A percentile compares a stretch with the other conserved stretches of the same genome.
These are phyloP conservation scores for Myripristis murdjan DNA, from an alignment of 2,797 vertebrate genomes.

Conservation along the genomic window DNA sequence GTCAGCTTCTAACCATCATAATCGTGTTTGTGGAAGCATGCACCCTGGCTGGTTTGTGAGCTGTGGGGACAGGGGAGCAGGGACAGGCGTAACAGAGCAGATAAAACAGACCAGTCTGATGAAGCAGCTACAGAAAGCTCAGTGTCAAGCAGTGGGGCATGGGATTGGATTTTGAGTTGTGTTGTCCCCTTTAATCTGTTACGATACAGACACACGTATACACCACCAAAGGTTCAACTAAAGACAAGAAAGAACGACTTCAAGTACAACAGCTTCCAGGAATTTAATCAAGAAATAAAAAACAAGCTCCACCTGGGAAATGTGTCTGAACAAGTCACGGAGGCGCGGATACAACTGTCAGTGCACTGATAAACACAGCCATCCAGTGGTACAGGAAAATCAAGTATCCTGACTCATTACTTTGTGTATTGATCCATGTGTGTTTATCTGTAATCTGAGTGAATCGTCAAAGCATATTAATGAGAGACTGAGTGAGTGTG, in stretches of 20 bases:
- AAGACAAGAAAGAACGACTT: no score
- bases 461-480: constrained; percentile 5
- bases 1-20: constrained; percentile 31
- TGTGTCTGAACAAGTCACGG: no score
- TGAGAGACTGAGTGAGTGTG: constrained; percentile 13
- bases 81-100: constrained; percentile 18
- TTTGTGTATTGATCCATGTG: constrained; percentile 2
- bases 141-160: constrained; percentile 50
- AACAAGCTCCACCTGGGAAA: no score
- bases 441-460: constrained; percentile 8
- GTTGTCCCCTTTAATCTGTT: constrained; percentile 48
- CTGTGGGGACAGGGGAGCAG: constrained; percentile 12
- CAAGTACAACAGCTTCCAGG: no score
- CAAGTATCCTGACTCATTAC: background rate
- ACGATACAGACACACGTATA: constrained; percentile 31
- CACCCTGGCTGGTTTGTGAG: constrained; percentile 15
- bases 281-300: background rate
- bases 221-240: background rate
- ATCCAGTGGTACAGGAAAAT: background rate
- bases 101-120: constrained; percentile 55
- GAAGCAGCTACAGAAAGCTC: constrained; percentile 48
- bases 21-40: constrained; percentile 37
- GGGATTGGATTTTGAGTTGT: constrained; percentile 68
- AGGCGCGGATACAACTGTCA: background rate
- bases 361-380: background rate